Conservation (phyloP, 2,797 vertebrate species). For the Sardinella longiceps region DNA sequence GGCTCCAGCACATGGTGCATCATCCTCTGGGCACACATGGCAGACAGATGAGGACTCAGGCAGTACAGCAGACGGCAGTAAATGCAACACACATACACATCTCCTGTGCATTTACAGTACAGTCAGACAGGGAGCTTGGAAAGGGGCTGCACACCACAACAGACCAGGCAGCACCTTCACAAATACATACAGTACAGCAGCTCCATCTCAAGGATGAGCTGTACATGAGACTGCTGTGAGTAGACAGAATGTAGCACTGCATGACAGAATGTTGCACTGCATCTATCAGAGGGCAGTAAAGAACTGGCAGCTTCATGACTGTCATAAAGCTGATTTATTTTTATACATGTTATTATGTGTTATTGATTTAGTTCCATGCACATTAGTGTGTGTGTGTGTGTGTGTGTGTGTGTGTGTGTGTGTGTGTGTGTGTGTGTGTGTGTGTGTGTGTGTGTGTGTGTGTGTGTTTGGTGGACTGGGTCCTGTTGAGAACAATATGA, state of each 20-base stretch:
- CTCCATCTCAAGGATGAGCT: neutral
- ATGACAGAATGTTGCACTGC: neutral
- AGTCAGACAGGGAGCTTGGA: conserved; percentile 61
- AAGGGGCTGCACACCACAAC: conserved; percentile 16
- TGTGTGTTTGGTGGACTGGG: neutral
- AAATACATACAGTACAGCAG: neutral
- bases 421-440: conserved; percentile 8
- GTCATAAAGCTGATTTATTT: no score
- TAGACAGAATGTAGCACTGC: neutral
- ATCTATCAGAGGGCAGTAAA: neutral
- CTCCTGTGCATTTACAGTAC: conserved; percentile 71
- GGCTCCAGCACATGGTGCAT: conserved; percentile 25
- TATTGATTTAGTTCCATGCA: no score
- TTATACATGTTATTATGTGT: no score
- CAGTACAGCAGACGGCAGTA: neutral
- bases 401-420: neutral
- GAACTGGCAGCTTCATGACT: no score
- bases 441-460: conserved; percentile 13
- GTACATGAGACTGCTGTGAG: neutral
- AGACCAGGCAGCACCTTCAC: neutral
- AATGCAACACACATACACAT: conserved; percentile 30
- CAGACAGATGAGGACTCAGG: neutral
- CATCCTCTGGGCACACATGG: neutral
- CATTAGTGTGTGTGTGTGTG: neutral
- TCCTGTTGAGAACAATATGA: neutral